phyloP scores from a whole-genome alignment of 1,140 invertebrate species.

The Pseudomyrmex concolor region DNA sequence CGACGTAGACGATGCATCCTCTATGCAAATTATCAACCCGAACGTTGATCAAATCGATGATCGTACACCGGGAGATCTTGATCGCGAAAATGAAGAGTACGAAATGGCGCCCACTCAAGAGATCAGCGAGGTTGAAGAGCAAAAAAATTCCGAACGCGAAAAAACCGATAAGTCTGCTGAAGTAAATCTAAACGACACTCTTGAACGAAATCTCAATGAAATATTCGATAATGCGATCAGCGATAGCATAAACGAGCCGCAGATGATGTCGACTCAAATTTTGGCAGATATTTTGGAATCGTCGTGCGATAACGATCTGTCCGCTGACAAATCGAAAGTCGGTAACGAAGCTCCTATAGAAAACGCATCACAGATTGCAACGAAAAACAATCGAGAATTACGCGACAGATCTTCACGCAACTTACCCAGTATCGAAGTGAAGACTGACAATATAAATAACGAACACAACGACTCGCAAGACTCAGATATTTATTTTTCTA shows the following conservation, averaged over 20 bases:
- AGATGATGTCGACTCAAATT: constrained; percentile 72
- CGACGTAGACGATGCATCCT: neutral
- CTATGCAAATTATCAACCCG: constrained; percentile 54
- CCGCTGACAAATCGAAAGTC: neutral
- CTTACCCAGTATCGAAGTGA: neutral
- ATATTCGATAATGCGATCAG: constrained; percentile 70
- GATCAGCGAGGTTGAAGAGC: constrained; percentile 33
- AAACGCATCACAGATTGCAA: neutral
- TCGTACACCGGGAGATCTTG: neutral
- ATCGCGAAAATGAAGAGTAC: constrained; percentile 54
- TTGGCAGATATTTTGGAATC: constrained; percentile 69
- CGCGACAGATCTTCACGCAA: neutral
- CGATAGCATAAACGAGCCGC: constrained; percentile 42
- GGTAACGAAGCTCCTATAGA: neutral
- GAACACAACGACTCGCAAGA: constrained; percentile 58
- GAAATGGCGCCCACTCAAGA: constrained; percentile 58
- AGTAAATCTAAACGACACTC: constrained; percentile 67
- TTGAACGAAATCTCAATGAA: constrained; percentile 73
- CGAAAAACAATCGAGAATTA: neutral
- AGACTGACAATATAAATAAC: constrained; percentile 5
- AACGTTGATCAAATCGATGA: neutral
- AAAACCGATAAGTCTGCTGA: constrained; percentile 3
- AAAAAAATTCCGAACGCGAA: neutral
- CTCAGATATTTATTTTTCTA: constrained; percentile 59
- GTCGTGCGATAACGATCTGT: constrained; percentile 31